Base-by-base conservation (phyloP, 2,888 invertebrate species). In the Drosophila limbata region DNA sequence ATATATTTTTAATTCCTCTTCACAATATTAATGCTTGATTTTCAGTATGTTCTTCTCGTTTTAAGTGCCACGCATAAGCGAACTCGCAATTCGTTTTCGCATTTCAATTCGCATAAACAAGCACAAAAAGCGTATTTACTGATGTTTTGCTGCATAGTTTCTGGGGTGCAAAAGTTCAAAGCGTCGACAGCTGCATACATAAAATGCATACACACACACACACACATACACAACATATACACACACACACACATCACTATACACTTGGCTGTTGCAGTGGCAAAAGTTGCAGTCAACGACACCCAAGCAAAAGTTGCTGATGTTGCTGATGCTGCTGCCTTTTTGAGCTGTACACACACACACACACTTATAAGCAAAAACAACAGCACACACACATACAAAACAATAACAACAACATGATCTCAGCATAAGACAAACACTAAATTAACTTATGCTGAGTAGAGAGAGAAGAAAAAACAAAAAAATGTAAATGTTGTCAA, bases 361-460 rank as follows among this genome's bases (percentile, higher is more conserved):
- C 48, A 53, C 52, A 44, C 25, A 19, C 11, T 33, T 4, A 28
- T 2, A 44, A 44, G 56, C 28, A 52, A 47, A 48, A 69, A 70
- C 52, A 76, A 53, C 50, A 53, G 11, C 31, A 40, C n/a, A 47
- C 35, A 53, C 35, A 56, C 33, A 42, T 13, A 17, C 33, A 37
- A 17, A 56, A 37, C 21, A 45, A 61, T 39, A 53, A 48, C 56
- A 69, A 70, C 60, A 77, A 55, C 52, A 53, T 44, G 66, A 70
- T 57, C 65, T 77, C 68, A 61, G 69, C 66, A 65, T 47, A 84
- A 84, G 82, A 84, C 75, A 84, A 84, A 84, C 82, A 81, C 71
- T 69, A 84, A 84, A 84, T 87, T 87, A 84, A 84, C 87, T 84
- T 87, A 84, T 87, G 87, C 84, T 68, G 84, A 79, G 82, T 75